phyloP scores from a whole-genome alignment of 2,797 vertebrate genomes.

The Characodon lateralis region DNA sequence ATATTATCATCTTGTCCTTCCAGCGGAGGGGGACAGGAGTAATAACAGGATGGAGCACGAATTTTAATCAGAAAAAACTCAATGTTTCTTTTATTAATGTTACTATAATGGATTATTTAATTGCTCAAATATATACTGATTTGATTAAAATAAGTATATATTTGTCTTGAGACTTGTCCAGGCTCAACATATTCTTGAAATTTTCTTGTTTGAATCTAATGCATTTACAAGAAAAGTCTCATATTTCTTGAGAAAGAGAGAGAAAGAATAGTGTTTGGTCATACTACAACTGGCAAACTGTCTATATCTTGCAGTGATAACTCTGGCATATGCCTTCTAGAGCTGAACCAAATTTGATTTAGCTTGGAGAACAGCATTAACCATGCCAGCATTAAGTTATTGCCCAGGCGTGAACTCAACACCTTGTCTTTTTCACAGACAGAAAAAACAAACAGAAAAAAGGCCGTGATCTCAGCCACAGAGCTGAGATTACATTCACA shows the following conservation, averaged over 20 bases:
- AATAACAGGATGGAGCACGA: background rate
- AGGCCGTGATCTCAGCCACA: conserved; percentile 14
- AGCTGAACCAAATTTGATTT: conserved; percentile 37
- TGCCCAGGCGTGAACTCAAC: conserved; percentile 12
- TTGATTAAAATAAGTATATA: background rate
- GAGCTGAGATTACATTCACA: conserved; percentile 25
- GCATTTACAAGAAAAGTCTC: background rate
- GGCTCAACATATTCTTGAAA: background rate
- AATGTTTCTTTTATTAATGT: background rate
- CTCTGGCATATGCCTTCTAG: conserved; percentile 7
- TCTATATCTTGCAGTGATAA: background rate
- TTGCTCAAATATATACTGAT: background rate
- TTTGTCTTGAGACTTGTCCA: background rate
- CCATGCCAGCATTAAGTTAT: conserved; percentile 21
- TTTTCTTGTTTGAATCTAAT: background rate
- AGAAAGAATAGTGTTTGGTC: conserved; percentile 7
- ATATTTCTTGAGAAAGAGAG: background rate
- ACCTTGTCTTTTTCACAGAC: conserved; percentile 1
- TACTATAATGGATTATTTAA: background rate
- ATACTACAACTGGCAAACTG: conserved; percentile 11
- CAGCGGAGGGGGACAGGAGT: too few relatives aligned
- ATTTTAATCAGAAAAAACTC: background rate
- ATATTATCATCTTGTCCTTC: too few relatives aligned
- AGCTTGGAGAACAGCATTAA: conserved; percentile 15
- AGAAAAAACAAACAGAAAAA: background rate